phyloP scores from a whole-genome alignment of 2,113 vertebrate genomes.

The Sterna hirundo region DNA sequence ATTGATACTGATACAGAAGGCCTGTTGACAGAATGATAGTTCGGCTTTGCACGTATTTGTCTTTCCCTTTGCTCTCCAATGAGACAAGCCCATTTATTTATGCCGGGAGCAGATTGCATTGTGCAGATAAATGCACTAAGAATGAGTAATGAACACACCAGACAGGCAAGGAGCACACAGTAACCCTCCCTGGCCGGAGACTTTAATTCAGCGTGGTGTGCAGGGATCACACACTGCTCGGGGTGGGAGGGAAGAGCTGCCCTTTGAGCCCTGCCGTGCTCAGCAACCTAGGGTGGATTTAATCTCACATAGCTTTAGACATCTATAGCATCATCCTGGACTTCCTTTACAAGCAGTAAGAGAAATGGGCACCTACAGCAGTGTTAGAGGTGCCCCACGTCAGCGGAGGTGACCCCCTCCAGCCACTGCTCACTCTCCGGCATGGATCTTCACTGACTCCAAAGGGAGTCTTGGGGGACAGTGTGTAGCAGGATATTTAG shows the following conservation, averaged over 20 bases:
- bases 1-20: not conserved
- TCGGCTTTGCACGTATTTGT: not conserved
- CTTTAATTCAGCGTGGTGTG: not conserved
- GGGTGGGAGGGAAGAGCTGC: not conserved
- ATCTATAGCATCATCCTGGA: not conserved
- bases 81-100: slow-evolving; percentile 27
- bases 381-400: not conserved
- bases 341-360: not conserved
- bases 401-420: not conserved
- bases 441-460: not conserved
- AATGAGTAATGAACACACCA: not conserved
- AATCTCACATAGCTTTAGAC: not conserved
- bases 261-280: not conserved
- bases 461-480: not conserved
- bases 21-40: not conserved
- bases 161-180: not conserved
- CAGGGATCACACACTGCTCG: fast-evolving
- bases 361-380: not conserved
- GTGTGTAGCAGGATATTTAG: not conserved
- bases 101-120: not conserved
- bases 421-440: not conserved
- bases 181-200: not conserved
- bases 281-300: not conserved
- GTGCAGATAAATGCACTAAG: not conserved
- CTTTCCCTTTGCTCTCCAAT: not conserved